Evolutionary conservation across 2,888 invertebrate genomes (phyloP).

Genomic region (Zaprionus lineosus): DNA sequence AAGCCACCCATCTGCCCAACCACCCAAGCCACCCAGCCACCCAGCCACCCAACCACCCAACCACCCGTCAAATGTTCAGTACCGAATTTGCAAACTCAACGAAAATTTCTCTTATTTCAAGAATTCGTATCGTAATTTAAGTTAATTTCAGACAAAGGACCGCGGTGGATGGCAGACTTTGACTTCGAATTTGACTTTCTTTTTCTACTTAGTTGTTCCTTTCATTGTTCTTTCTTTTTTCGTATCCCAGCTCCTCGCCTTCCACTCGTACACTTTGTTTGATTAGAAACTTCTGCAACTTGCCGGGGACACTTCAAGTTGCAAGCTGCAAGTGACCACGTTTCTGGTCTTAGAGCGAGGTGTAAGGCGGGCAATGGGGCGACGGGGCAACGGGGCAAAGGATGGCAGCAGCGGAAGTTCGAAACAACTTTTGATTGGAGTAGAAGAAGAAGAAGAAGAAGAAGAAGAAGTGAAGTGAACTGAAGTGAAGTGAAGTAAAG

Average conservation of each 20-base stretch:
- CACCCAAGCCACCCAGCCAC: not conserved
- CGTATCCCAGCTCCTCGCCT: constrained; percentile 2
- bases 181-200: constrained; percentile 46
- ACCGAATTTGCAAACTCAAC: constrained; percentile 47
- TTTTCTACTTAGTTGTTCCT: constrained; percentile 13
- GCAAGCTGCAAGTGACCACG: not conserved
- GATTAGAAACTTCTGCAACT: not conserved
- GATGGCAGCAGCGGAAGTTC: not conserved
- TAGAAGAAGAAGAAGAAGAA: too few relatives aligned
- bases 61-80: constrained; percentile 13
- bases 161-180: constrained; percentile 10
- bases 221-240: not conserved
- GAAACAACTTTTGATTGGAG: not conserved
- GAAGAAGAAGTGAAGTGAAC: too few relatives aligned
- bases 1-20: not conserved
- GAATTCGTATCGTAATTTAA: constrained; percentile 62
- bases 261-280: not conserved
- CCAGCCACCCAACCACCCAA: not conserved
- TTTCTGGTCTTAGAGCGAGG: too few relatives aligned
- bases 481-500: too few relatives aligned
- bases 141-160: constrained; percentile 42
- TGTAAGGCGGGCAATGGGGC: too few relatives aligned
- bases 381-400: too few relatives aligned
- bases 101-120: constrained; percentile 34
- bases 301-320: not conserved